Conservation (phyloP, 2,797 vertebrate genomes). For the Squalus acanthias region DNA sequence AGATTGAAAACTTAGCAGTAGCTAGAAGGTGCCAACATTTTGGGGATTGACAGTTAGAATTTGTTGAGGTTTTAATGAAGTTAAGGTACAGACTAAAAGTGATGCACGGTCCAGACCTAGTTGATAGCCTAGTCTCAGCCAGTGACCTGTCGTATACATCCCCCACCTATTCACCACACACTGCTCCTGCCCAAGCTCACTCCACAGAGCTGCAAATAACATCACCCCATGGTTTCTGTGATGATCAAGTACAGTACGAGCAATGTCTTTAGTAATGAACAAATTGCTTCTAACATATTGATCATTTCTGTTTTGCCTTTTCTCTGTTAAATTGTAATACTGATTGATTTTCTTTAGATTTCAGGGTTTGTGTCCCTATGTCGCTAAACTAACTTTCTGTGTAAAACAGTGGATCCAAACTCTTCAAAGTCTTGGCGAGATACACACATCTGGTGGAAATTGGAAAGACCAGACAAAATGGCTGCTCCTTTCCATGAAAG, state of each 20-base stretch:
- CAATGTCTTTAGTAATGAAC: neutral
- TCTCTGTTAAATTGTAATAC: neutral
- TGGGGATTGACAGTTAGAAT: neutral
- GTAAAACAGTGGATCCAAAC: slow-evolving; percentile 9
- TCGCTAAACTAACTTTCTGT: neutral
- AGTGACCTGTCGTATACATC: neutral
- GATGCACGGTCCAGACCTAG: neutral
- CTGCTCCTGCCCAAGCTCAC: neutral
- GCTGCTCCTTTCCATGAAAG: slow-evolving; percentile 31
- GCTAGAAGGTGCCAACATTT: neutral
- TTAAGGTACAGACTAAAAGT: neutral
- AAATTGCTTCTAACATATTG: neutral
- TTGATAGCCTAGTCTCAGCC: neutral
- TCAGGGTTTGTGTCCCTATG: neutral
- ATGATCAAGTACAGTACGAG: neutral
- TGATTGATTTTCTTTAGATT: neutral
- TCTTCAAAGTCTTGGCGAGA: slow-evolving; percentile 28
- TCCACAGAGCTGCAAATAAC: neutral
- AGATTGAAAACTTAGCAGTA: neutral
- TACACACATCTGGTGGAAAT: slow-evolving; percentile 25
- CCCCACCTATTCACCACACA: neutral
- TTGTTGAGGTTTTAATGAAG: neutral
- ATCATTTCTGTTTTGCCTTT: neutral
- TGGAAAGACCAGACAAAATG: slow-evolving; percentile 26
- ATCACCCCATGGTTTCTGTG: neutral